Conservation (phyloP, 2,113 vertebrate species). For the Ceyx cyanopectus region DNA sequence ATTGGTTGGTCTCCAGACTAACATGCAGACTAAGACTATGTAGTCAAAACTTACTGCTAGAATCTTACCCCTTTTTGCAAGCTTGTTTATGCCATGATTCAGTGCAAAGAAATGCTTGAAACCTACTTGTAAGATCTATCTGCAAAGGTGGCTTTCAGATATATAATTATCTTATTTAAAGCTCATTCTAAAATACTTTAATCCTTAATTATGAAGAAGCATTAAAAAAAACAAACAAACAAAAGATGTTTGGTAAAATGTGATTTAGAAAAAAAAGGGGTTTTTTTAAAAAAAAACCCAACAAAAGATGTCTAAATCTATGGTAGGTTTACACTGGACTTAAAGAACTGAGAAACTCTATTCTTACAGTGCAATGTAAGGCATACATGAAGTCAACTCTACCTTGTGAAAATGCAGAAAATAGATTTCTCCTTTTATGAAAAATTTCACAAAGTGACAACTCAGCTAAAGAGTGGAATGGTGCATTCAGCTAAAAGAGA, state of each 20-base stretch:
- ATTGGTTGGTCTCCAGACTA: background rate
- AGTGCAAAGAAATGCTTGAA: background rate
- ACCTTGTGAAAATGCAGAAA: background rate
- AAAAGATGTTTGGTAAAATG: too few species aligned
- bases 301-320: too few species aligned
- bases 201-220: slow-evolving; percentile 46
- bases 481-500: background rate
- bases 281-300: too few species aligned
- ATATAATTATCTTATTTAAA: slow-evolving; percentile 58
- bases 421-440: background rate
- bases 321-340: background rate
- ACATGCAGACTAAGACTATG: background rate
- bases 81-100: background rate
- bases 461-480: background rate
- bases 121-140: background rate
- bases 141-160: background rate
- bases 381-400: background rate
- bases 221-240: too few species aligned
- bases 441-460: background rate
- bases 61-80: background rate
- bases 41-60: background rate
- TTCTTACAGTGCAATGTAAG: background rate
- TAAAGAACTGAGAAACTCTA: background rate
- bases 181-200: background rate
- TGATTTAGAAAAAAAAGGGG: too few species aligned